Evolutionary conservation across 37 sponge, comb jelly and placozoan genomes (phyloP).

Genomic region (Spongilla lacustris): DNA sequence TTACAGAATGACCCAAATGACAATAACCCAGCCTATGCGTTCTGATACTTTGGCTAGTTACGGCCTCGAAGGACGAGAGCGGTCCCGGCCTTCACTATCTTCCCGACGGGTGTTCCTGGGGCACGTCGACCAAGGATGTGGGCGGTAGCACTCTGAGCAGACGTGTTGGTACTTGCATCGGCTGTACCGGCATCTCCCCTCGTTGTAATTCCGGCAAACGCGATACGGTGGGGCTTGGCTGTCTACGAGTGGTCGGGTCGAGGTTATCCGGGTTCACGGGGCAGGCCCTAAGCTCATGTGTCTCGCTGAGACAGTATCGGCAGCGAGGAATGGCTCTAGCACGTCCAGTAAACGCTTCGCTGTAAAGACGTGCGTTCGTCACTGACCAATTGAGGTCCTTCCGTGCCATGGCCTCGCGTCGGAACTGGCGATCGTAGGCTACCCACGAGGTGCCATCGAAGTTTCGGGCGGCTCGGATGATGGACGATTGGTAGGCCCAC

Average conservation of each 20-base stretch:
- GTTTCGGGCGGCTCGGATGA: too few relatives aligned
- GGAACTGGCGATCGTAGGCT: conserved; percentile 4
- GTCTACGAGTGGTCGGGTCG: too few relatives aligned
- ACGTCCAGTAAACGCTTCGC: not conserved
- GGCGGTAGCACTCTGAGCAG: not conserved
- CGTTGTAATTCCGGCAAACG: conserved; percentile 7
- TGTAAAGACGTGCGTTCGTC: too few relatives aligned
- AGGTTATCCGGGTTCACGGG: not conserved
- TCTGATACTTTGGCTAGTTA: too few relatives aligned
- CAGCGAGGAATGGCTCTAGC: conserved; percentile 4
- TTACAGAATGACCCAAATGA: too few relatives aligned
- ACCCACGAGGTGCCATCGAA: conserved; percentile 23
- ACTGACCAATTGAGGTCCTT: not conserved
- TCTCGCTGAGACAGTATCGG: conserved; percentile 10
- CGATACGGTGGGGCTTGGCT: too few relatives aligned
- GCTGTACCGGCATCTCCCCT: not conserved
- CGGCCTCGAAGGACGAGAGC: too few relatives aligned
- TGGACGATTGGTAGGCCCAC: too few relatives aligned
- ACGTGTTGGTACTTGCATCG: not conserved
- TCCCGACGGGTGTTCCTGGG: not conserved
- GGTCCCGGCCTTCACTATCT: too few relatives aligned
- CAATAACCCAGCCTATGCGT: too few relatives aligned
- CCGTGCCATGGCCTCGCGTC: not conserved
- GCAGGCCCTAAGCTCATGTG: not conserved
- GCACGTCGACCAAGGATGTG: conserved; percentile 2